Percentiles rank a stretch among this genome's conserved stretches.
Conservation (phyloP, 2,888 invertebrate genomes). For the Exocentrus adspersus region DNA sequence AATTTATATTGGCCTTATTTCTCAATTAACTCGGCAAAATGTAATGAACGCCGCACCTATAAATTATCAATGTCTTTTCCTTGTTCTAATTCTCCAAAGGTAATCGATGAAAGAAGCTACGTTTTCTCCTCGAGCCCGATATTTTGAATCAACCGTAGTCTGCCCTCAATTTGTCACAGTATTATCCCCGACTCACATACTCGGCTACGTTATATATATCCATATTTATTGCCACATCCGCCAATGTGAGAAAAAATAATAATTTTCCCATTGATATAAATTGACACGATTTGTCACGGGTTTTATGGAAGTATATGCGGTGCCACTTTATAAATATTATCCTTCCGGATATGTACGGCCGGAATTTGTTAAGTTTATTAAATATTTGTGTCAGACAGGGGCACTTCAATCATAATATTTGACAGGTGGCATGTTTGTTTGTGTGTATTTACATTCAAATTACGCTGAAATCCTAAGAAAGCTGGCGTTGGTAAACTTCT, state of each 20-base stretch:
- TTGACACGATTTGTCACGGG: neutral
- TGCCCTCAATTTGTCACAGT: neutral
- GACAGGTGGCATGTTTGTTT: too few relatives aligned
- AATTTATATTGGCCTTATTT: constrained; percentile 7
- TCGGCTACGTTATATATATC: neutral
- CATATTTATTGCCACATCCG: neutral
- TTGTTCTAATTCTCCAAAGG: constrained; percentile 19
- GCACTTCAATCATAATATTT: too few relatives aligned
- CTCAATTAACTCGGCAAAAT: constrained; percentile 20
- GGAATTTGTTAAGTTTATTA: too few relatives aligned
- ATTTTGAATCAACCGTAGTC: constrained; percentile 5
- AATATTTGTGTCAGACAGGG: too few relatives aligned
- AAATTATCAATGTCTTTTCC: constrained; percentile 16
- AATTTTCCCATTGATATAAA: neutral
- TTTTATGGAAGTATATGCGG: neutral
- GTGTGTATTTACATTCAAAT: too few relatives aligned
- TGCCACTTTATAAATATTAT: constrained; percentile 1
- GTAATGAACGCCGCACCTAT: constrained; percentile 19
- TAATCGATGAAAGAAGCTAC: constrained; percentile 17
- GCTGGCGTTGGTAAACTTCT: too few relatives aligned
- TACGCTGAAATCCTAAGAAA: too few relatives aligned
- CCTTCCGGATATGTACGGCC: too few relatives aligned
- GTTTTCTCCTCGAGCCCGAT: neutral
- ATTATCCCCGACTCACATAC: neutral
- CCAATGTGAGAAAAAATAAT: neutral